phyloP scores from a whole-genome alignment of 2,113 vertebrate species.

The Megaptera novaeangliae region DNA sequence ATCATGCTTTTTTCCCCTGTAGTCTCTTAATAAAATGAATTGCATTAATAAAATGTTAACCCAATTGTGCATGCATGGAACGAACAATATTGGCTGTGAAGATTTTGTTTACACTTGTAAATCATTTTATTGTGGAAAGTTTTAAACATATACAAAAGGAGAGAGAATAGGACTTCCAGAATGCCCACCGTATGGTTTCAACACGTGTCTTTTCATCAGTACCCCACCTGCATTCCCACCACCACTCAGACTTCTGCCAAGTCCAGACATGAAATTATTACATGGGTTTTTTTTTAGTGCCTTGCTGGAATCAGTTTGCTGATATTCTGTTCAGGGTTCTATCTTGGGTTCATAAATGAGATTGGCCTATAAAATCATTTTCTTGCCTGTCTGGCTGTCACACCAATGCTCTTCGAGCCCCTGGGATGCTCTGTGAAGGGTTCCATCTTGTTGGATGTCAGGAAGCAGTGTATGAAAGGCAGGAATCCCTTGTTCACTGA shows the following conservation, averaged over 20 bases:
- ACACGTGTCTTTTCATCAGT: rapidly evolving
- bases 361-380: too few relatives aligned
- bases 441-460: background rate
- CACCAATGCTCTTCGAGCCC: background rate
- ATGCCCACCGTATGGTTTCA: rapidly evolving
- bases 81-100: background rate
- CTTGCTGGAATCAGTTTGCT: background rate
- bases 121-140: background rate
- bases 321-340: background rate
- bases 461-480: too few relatives aligned
- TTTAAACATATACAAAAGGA: rapidly evolving
- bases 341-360: background rate
- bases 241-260: background rate
- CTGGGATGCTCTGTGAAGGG: rapidly evolving
- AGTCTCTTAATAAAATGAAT: too few relatives aligned
- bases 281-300: rapidly evolving
- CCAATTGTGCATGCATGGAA: rapidly evolving
- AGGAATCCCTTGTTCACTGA: background rate
- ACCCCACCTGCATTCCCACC: background rate
- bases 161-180: rapidly evolving
- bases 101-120: background rate
- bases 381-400: rapidly evolving
- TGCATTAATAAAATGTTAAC: background rate
- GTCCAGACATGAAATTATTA: rapidly evolving
- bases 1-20: background rate